Conservation (phyloP, 1,140 invertebrate genomes). For the Vanessa tameamea region DNA sequence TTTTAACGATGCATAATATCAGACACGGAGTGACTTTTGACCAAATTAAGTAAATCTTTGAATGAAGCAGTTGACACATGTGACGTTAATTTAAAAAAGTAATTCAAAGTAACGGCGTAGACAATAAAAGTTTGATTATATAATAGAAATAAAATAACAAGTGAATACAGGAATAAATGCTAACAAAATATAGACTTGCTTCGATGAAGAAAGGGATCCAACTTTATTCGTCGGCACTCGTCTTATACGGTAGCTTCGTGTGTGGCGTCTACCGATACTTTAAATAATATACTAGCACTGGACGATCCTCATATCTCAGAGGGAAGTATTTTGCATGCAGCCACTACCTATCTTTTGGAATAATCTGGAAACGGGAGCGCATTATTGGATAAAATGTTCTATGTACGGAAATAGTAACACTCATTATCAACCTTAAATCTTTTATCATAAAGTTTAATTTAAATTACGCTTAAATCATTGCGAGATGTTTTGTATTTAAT, state of each 20-base stretch:
- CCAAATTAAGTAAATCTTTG: constrained; percentile 17
- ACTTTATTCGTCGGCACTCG: constrained; percentile 26
- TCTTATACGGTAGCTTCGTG: constrained; percentile 64
- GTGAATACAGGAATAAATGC: constrained; percentile 19
- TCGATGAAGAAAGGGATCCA: constrained; percentile 21
- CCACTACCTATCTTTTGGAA: constrained; percentile 72
- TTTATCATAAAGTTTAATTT: constrained; percentile 28
- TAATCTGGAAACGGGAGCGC: constrained; percentile 72
- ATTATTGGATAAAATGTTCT: constrained; percentile 33
- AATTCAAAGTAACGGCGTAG: no score
- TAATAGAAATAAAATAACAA: no score
- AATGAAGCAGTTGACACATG: no score
- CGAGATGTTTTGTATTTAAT: constrained; percentile 32
- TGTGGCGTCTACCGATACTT: constrained; percentile 69
- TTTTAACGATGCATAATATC: constrained; percentile 27
- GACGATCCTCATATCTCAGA: constrained; percentile 74
- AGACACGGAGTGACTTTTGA: constrained; percentile 5
- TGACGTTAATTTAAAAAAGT: no score
- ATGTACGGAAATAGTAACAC: constrained; percentile 24
- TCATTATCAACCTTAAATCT: constrained; percentile 22
- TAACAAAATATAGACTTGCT: constrained; percentile 21
- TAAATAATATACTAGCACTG: constrained; percentile 67
- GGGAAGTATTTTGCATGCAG: constrained; percentile 77
- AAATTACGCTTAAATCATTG: background rate
- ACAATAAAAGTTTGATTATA: no score